These are phyloP conservation scores for Nesidiocoris tenuis DNA, from an alignment of 2,888 invertebrate genomes.

Conservation along the genomic window DNA sequence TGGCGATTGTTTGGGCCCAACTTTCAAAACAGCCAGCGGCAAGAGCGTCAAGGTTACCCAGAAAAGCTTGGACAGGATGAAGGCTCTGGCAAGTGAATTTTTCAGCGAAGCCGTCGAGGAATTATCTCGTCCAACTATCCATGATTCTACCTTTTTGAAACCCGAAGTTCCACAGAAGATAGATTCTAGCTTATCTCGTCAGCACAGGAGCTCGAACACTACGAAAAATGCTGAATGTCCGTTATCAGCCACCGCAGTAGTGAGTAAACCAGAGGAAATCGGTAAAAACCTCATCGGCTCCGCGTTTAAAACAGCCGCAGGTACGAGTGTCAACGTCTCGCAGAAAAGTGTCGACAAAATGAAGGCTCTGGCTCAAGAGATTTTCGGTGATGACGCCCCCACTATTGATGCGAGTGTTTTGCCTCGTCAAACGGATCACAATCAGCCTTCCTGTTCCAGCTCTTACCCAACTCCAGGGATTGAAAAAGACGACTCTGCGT, in stretches of 20 bases:
- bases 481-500: not conserved
- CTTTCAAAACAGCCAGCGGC: constrained; percentile 19
- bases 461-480: not conserved
- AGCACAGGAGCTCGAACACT: too few relatives aligned
- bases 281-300: too few relatives aligned
- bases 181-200: too few relatives aligned
- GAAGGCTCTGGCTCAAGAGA: not conserved
- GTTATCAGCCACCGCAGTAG: too few relatives aligned
- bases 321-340: constrained; percentile 10
- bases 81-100: constrained; percentile 6
- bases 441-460: not conserved
- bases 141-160: not conserved
- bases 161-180: not conserved
- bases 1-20: too few relatives aligned
- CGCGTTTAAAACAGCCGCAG: constrained; percentile 4
- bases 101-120: not conserved
- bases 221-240: too few relatives aligned
- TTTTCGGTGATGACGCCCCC: not conserved
- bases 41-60: not conserved
- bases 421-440: not conserved
- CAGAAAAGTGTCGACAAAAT: not conserved
- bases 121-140: not conserved
- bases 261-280: too few relatives aligned
- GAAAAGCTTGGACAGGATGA: not conserved
- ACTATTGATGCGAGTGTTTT: not conserved